Conservation (phyloP, 1,140 invertebrate genomes). For the fruit fly (Drosophila melanogaster) region DNA sequence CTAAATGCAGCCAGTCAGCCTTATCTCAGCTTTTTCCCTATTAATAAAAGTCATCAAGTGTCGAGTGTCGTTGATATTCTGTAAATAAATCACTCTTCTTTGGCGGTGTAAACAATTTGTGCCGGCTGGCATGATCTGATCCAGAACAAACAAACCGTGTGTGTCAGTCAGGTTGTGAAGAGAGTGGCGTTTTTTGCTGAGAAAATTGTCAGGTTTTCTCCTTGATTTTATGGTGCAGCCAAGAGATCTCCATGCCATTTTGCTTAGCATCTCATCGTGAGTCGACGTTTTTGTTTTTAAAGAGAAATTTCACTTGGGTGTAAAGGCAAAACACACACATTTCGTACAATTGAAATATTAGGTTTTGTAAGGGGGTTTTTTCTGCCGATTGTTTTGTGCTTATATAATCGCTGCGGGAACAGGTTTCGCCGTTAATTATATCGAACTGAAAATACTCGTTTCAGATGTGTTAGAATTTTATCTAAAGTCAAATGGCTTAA, state of each 20-base stretch:
- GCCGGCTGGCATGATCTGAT: conserved; percentile 20
- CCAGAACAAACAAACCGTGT: conserved; percentile 11
- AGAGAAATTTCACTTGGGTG: conserved; percentile 25
- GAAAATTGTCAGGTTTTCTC: conserved; percentile 7
- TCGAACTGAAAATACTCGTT: conserved; percentile 42
- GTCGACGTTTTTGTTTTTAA: background rate
- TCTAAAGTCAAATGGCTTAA: conserved; percentile 38
- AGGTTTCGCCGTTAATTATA: conserved; percentile 51
- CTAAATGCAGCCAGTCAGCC: background rate
- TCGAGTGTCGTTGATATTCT: conserved; percentile 33
- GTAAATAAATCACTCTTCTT: conserved; percentile 30
- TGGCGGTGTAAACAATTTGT: conserved; percentile 34
- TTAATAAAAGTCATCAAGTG: conserved; percentile 17
- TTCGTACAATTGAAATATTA: conserved; percentile 17
- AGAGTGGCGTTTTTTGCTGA: background rate
- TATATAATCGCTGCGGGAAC: conserved; percentile 47
- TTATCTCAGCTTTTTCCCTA: conserved; percentile 1
- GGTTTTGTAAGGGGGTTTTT: conserved; percentile 16
- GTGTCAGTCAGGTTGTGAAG: background rate
- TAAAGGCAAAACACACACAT: background rate
- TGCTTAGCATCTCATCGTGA: conserved; percentile 36
- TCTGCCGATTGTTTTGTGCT: conserved; percentile 23
- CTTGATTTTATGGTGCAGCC: conserved; percentile 8
- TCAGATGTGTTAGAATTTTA: conserved; percentile 49
- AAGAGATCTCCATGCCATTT: conserved; percentile 6